phyloP scores from a whole-genome alignment of 2,888 invertebrate genomes.

The Drosophila antonietae region DNA sequence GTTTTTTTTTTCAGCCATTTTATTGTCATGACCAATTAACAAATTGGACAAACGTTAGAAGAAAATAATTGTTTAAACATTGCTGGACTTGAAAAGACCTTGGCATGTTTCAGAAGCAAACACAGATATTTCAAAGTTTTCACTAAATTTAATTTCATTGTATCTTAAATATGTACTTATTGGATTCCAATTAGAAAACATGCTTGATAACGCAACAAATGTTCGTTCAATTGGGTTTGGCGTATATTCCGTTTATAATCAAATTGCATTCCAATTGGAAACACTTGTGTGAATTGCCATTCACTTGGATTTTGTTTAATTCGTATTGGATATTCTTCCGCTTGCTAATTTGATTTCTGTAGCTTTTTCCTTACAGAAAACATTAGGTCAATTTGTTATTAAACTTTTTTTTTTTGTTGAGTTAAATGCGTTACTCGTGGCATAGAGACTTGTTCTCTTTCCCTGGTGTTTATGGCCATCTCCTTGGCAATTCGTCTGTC shows the following conservation, averaged over 20 bases:
- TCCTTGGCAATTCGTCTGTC: constrained; percentile 11
- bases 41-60: not conserved
- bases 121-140: not conserved
- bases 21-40: constrained; percentile 13
- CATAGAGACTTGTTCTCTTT: not conserved
- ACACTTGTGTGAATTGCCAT: too few species aligned
- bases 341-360: not conserved
- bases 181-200: not conserved
- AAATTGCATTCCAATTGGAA: not conserved
- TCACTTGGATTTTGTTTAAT: not conserved
- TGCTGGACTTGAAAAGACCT: not conserved
- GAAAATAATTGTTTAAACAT: not conserved
- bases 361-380: not conserved
- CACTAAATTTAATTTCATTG: not conserved
- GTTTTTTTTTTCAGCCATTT: not conserved
- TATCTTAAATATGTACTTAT: not conserved
- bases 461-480: constrained; percentile 10
- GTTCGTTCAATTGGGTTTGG: not conserved
- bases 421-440: not conserved
- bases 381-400: not conserved
- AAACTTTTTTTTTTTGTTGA: not conserved
- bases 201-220: not conserved
- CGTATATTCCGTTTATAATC: not conserved
- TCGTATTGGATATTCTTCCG: not conserved
- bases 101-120: not conserved